Percentiles rank a stretch among this genome's conserved stretches.
phyloP scores from a whole-genome alignment of 1,140 invertebrate genomes.

The Meteorus sp. region DNA sequence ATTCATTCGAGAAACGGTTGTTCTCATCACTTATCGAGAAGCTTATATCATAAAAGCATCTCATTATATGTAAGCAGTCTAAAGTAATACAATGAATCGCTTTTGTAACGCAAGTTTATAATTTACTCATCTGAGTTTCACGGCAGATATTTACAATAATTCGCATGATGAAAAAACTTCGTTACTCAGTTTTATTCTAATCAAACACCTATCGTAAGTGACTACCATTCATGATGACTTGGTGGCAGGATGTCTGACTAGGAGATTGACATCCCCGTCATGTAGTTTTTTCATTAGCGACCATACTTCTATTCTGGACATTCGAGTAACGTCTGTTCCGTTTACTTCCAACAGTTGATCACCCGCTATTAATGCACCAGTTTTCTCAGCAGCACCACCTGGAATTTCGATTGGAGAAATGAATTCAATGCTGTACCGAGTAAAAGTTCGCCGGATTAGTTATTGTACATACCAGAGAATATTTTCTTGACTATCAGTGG shows the following conservation, averaged over 20 bases:
- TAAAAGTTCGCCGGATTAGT: background rate
- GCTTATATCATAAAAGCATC: background rate
- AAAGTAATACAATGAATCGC: background rate
- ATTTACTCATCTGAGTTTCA: background rate
- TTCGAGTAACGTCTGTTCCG: slow-evolving; percentile 74
- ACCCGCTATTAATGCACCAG: slow-evolving; percentile 77
- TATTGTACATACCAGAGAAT: slow-evolving; percentile 74
- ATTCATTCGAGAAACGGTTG: background rate
- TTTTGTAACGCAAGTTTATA: background rate
- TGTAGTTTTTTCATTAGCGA: slow-evolving; percentile 86
- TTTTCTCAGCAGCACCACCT: slow-evolving; percentile 91
- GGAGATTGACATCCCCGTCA: slow-evolving; percentile 72
- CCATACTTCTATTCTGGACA: slow-evolving; percentile 92
- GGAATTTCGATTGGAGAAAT: slow-evolving; percentile 16
- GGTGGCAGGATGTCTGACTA: slow-evolving; percentile 59
- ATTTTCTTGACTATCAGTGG: slow-evolving; percentile 88
- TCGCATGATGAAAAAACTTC: slow-evolving; percentile 18
- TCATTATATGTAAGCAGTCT: background rate
- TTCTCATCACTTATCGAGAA: background rate
- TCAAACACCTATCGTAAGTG: slow-evolving; percentile 26
- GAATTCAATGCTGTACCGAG: background rate
- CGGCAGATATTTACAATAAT: slow-evolving; percentile 22
- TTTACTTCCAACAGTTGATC: slow-evolving; percentile 87
- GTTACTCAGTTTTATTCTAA: slow-evolving; percentile 3
- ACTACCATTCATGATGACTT: slow-evolving; percentile 50